phyloP scores from a whole-genome alignment of 2,888 invertebrate species.

The Rhingia rostrata region DNA sequence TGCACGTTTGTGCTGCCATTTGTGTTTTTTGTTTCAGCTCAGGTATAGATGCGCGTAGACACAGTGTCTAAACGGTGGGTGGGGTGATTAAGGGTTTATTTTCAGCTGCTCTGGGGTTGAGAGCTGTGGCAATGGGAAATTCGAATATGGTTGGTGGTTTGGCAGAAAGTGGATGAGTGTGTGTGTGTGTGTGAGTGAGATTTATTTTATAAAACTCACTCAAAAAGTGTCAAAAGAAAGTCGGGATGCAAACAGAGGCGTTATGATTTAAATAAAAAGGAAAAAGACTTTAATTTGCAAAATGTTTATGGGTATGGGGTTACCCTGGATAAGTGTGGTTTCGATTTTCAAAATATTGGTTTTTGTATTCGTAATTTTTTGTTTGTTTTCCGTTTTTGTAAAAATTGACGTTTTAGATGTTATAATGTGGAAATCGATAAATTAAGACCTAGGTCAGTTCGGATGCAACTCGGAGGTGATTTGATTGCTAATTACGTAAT shows the following conservation, averaged over 20 bases:
- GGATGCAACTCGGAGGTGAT: too few species aligned
- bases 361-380: background rate
- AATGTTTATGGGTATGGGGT: conserved; percentile 31
- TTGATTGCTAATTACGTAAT: too few species aligned
- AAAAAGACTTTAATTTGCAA: conserved; percentile 10
- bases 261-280: conserved; percentile 20
- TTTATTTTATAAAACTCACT: conserved; percentile 21
- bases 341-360: conserved; percentile 40
- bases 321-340: conserved; percentile 9
- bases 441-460: too few species aligned
- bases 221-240: conserved; percentile 14
- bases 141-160: conserved; percentile 60
- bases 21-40: conserved; percentile 51
- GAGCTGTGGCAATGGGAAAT: conserved; percentile 16
- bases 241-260: conserved; percentile 16
- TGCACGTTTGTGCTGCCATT: conserved; percentile 51
- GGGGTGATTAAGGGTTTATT: conserved; percentile 66
- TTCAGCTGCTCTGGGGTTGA: conserved; percentile 53
- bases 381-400: background rate
- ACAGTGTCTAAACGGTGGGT: conserved; percentile 51
- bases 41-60: conserved; percentile 24
- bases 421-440: too few species aligned
- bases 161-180: background rate
- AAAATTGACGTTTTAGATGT: background rate
- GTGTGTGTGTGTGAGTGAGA: conserved; percentile 38